Conservation (phyloP, 2,888 invertebrate species). For the Calameuta pallipes region DNA sequence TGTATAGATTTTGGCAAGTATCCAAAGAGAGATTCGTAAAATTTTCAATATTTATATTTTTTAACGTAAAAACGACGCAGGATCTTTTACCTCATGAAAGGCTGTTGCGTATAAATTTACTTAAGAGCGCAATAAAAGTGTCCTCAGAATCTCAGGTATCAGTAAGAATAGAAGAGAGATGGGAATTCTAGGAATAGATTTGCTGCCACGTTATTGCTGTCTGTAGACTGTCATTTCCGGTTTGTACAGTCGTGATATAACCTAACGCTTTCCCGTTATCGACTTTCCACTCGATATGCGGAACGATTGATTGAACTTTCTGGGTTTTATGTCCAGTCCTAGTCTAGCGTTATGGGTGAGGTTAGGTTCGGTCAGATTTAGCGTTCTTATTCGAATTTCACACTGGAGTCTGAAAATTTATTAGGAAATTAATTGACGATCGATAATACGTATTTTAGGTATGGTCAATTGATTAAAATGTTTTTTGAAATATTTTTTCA, state of each 20-base stretch:
- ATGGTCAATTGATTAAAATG: too few relatives aligned
- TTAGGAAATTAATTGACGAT: too few relatives aligned
- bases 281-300: conserved; percentile 25
- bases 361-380: too few relatives aligned
- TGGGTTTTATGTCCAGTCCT: neutral
- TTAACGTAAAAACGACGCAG: too few relatives aligned
- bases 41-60: too few relatives aligned
- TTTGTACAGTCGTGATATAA: conserved; percentile 23
- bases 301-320: conserved; percentile 5
- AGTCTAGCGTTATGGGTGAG: too few relatives aligned
- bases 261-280: conserved; percentile 25
- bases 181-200: conserved; percentile 7
- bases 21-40: too few relatives aligned
- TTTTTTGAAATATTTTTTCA: too few relatives aligned
- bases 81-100: neutral
- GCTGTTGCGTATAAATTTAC: neutral
- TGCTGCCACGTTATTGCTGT: conserved; percentile 31
- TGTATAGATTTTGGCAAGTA: too few relatives aligned
- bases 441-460: too few relatives aligned
- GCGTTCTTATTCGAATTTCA: too few relatives aligned
- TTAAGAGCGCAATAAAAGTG: neutral
- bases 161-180: neutral
- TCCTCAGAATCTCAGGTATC: neutral
- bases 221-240: conserved; percentile 36
- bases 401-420: too few relatives aligned